Evolutionary conservation across 2,797 vertebrate genomes (phyloP), one percentile per base, ranked within the genome.

Genomic region (Uromys caudimaculatus): DNA sequence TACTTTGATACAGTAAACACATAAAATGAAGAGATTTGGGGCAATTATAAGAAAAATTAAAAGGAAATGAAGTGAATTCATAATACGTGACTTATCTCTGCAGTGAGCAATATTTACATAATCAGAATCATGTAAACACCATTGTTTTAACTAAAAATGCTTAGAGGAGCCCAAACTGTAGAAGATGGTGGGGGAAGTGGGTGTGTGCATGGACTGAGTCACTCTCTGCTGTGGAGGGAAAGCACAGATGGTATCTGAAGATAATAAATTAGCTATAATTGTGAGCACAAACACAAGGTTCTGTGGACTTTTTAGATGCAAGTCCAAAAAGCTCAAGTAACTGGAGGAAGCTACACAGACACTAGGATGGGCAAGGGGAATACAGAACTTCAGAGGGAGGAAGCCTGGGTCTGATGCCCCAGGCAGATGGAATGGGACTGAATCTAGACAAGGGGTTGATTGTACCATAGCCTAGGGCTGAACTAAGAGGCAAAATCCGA

Each of bases 201-300:
- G 67, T 75, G 62, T 77, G 27, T 78, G 41, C 52, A 41, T 52
- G 38, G 87, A 17, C 14, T 38, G 76, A 96, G 35, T 67, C 50
- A 58, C 52, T 88, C 82, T 35, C 56, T 32, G 27, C 69, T 24
- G 75, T 1, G 44, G 35, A 56, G 91, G 87, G 41, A 79, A 91
- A 91, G 76, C n/a, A 81, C 83, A 95, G 89, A 95, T 85, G n/a
- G 47, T 27, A 64, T 44, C 76, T 38, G 76, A 90, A 95, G 95
- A 91, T 87, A 90, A 93, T 76, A 94, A 94, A 91, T 90, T 38
- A 83, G 67, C 44, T 90, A 64, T 41, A 87, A 96, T 58, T 86
- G 76, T 89, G 83, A 86, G 14, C 84, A 87, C 54, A 89, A 89
- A 92, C 50, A 94, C n/a, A 71, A 62, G 44, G 58, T 12, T 82